Percentiles rank a stretch among this genome's conserved stretches.
These are phyloP conservation scores for Homarus gammarus DNA, from an alignment of 2,888 invertebrate species.

Conservation along the genomic window DNA sequence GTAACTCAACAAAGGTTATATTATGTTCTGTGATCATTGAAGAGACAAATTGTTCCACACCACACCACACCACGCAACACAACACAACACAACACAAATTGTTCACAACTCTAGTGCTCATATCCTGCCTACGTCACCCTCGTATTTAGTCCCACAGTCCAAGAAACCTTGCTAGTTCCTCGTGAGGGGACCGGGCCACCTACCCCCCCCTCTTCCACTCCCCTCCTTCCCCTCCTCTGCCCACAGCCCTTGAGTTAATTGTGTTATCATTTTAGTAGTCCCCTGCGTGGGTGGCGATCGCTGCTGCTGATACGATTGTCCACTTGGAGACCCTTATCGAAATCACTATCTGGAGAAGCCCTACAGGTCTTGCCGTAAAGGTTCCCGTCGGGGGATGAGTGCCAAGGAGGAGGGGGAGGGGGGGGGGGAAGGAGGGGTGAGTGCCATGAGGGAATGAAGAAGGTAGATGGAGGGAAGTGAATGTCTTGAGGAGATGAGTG, in stretches of 20 bases:
- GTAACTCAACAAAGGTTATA: too few relatives aligned
- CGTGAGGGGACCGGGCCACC: too few relatives aligned
- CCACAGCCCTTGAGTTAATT: constrained; percentile 57
- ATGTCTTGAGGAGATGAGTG: background rate
- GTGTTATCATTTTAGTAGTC: constrained; percentile 63
- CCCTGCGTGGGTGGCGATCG: constrained; percentile 56
- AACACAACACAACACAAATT: too few relatives aligned
- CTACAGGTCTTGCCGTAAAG: constrained; percentile 21
- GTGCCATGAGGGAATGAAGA: background rate
- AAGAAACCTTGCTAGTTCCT: constrained; percentile 4
- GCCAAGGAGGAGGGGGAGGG: constrained; percentile 20
- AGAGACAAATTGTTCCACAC: too few relatives aligned
- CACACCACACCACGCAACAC: too few relatives aligned
- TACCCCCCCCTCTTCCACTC: constrained; percentile 30
- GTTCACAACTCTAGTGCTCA: too few relatives aligned
- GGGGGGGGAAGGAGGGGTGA: background rate
- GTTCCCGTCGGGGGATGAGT: background rate
- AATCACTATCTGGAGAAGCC: constrained; percentile 60
- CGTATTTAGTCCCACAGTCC: background rate
- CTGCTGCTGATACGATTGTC: constrained; percentile 55
- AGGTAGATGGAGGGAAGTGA: background rate
- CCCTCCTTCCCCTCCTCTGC: constrained; percentile 11
- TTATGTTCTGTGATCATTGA: too few relatives aligned
- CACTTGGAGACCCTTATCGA: constrained; percentile 47
- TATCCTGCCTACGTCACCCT: too few relatives aligned